These are phyloP conservation scores for sheep (Ovis aries) DNA, from an alignment of 2,113 vertebrate species.

Conservation along the genomic window ARS-UI_Ramb_v3.0 NC_056080.1:44301001-44301500, in stretches of 20 bases:
- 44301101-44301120: background rate
- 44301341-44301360: background rate
- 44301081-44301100: background rate
- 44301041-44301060: background rate
- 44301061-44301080: background rate
- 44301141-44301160: conserved; percentile 11
- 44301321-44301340: background rate
- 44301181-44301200: background rate
- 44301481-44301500: background rate
- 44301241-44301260: background rate
- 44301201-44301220: background rate
- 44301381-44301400: background rate
- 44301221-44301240: background rate
- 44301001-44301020: background rate
- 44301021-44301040: background rate
- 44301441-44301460: background rate
- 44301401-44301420: background rate
- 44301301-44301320: background rate
- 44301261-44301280: background rate
- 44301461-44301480: background rate
- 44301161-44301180: background rate
- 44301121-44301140: background rate
- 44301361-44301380: background rate
- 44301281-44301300: background rate
- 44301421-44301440: background rate